Evolutionary conservation across 2,797 vertebrate species (phyloP), one percentile per base, ranked within the genome.

Genomic region (Knipowitschia caucasica): DNA sequence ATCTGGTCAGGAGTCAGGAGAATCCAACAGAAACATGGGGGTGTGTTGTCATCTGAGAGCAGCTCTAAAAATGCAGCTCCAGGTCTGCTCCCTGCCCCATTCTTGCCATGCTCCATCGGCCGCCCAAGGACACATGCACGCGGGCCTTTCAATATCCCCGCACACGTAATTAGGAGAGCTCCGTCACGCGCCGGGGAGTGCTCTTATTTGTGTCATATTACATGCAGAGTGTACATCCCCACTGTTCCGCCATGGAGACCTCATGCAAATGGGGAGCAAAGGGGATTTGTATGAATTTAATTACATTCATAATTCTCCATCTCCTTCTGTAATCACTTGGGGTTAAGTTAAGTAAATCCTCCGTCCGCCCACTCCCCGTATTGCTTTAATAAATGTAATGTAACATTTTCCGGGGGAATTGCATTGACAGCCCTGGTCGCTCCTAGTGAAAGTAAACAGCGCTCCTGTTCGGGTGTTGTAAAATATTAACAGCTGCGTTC

Each of bases 301-400:
- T 87, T 85, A 84, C 56, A 56, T 77, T 80, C 68, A 80, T 74
- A 82, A 83, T 82, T 87, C 61, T 51, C 43, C 80, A 81, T 82
- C 78, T 84, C 80, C 59, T 38, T 63, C 65, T 69, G 61, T 83
- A 84, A 83, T 82, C 82, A 78, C 76, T 54, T 15, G 4, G 67
- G 80, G 66, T 80, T 79, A 63, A 64, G 64, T 82, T 75, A 64
- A 76, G 72, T 62, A 80, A 83, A 81, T 78, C 62, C 67, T 18
- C 3, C 1, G 67, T 55, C 76, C 68, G 60, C 66, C 72, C 78
- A 76, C 59, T 20, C 52, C 58, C 69, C 12, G 14, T 29, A 44
- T 51, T 46, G 58, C 50, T 33, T 47, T 10, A 25, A 29, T 20
- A 35, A 61, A 7, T 5, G 56, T 18, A 15, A 38, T 9, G 11